These are phyloP conservation scores for Sapayoa aenigma DNA, from an alignment of 2,113 vertebrate genomes.

Conservation along the genomic window DNA sequence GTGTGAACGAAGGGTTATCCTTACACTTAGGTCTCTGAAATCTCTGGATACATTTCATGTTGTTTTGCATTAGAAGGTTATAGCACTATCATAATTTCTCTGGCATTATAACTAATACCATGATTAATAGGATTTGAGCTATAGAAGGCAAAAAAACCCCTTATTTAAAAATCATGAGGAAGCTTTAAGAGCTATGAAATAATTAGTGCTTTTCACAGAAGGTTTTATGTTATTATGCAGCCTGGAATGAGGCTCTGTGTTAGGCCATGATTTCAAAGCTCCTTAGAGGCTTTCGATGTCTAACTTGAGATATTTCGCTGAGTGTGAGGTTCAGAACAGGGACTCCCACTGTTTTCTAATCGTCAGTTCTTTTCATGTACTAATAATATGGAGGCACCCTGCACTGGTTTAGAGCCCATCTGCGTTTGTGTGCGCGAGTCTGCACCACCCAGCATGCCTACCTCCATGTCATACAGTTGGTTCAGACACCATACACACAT, in stretches of 20 bases:
- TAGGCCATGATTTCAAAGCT: slow-evolving; percentile 51
- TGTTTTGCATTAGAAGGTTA: slow-evolving; percentile 31
- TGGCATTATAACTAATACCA: slow-evolving; percentile 35
- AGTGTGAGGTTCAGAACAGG: background rate
- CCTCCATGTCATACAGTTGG: background rate
- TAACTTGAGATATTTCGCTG: background rate
- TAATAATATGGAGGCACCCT: background rate
- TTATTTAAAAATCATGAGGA: slow-evolving; percentile 64
- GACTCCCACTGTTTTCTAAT: slow-evolving; percentile 32
- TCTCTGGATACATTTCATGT: slow-evolving; percentile 12
- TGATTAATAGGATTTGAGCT: slow-evolving; percentile 55
- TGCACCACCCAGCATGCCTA: background rate
- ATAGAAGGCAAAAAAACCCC: background rate
- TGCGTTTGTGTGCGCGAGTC: background rate
- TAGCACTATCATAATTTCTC: background rate
- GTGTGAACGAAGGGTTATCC: slow-evolving; percentile 11
- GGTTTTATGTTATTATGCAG: slow-evolving; percentile 46
- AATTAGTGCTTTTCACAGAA: slow-evolving; percentile 55
- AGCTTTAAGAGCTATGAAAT: slow-evolving; percentile 52
- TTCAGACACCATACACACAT: background rate
- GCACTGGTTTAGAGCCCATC: background rate
- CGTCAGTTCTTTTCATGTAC: slow-evolving; percentile 21
- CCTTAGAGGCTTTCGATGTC: background rate
- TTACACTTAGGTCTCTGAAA: background rate
- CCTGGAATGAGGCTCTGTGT: slow-evolving; percentile 15